Evolutionary conservation across 2,797 vertebrate genomes (phyloP).

Genomic region (Paramormyrops hopkinsi): DNA sequence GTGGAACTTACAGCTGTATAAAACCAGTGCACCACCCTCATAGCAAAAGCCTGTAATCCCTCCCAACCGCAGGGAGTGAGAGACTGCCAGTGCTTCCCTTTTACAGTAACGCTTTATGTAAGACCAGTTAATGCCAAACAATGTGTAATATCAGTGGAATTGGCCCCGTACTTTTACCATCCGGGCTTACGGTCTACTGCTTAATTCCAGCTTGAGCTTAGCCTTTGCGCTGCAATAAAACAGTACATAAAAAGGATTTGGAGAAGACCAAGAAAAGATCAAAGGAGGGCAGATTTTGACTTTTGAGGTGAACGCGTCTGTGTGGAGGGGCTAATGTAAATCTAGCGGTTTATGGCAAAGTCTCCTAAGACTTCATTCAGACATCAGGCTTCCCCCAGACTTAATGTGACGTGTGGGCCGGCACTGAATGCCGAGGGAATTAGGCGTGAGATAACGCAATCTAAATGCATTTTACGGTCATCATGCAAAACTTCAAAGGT

Average conservation of each 20-base stretch:
- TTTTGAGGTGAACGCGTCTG: not conserved
- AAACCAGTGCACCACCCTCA: not conserved
- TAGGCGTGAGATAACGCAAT: not conserved
- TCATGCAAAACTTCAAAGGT: not conserved
- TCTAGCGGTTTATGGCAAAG: not conserved
- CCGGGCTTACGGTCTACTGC: not conserved
- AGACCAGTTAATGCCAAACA: not conserved
- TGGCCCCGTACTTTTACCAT: not conserved
- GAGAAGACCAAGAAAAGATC: not conserved
- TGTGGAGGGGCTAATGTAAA: not conserved
- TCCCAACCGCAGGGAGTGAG: not conserved
- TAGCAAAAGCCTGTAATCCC: not conserved
- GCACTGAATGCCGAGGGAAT: not conserved
- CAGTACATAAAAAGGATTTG: not conserved
- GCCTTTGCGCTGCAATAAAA: not conserved
- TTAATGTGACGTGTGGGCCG: not conserved
- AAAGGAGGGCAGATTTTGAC: not conserved
- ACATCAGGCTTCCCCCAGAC: not conserved
- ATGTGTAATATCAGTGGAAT: conserved; percentile 1
- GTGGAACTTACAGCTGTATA: not conserved
- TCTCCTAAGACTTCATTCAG: not conserved
- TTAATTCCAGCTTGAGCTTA: not conserved
- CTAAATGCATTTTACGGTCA: not conserved
- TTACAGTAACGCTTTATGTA: not conserved
- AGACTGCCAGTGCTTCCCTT: not conserved